These are phyloP conservation scores for Synergus gifuensis DNA, from an alignment of 2,888 invertebrate genomes.

Conservation along the genomic window DNA sequence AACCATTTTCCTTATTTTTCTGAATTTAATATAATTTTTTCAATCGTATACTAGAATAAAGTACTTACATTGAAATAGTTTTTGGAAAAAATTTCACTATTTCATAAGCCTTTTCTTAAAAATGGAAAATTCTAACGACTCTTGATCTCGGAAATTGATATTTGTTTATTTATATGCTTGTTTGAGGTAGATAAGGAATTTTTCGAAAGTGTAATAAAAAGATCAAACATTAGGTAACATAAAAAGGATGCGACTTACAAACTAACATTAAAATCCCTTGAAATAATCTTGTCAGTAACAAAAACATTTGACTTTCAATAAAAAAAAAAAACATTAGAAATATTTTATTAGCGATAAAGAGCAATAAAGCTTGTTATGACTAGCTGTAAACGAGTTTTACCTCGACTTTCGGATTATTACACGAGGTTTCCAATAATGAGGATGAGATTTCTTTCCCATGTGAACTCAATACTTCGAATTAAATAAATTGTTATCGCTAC, in stretches of 20 bases:
- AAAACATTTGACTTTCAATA: background rate
- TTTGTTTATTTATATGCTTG: background rate
- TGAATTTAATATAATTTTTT: too few species aligned
- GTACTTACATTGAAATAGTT: too few species aligned
- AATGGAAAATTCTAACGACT: too few species aligned
- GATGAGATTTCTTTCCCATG: slow-evolving; percentile 1
- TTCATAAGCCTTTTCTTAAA: too few species aligned
- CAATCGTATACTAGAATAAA: too few species aligned
- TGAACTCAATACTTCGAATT: background rate
- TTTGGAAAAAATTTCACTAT: too few species aligned
- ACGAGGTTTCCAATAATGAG: background rate
- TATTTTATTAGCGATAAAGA: background rate
- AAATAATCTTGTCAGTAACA: background rate
- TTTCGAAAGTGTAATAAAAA: background rate
- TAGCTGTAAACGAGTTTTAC: background rate
- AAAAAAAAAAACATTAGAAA: background rate
- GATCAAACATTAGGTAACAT: background rate
- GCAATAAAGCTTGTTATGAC: background rate
- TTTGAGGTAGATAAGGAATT: background rate
- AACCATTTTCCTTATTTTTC: too few species aligned
- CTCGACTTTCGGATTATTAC: background rate
- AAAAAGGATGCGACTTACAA: background rate
- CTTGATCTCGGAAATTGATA: too few species aligned
- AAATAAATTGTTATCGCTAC: background rate
- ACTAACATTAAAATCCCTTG: background rate